Conservation (phyloP, 2,888 invertebrate genomes). For the Trichopria drosophilae region DNA sequence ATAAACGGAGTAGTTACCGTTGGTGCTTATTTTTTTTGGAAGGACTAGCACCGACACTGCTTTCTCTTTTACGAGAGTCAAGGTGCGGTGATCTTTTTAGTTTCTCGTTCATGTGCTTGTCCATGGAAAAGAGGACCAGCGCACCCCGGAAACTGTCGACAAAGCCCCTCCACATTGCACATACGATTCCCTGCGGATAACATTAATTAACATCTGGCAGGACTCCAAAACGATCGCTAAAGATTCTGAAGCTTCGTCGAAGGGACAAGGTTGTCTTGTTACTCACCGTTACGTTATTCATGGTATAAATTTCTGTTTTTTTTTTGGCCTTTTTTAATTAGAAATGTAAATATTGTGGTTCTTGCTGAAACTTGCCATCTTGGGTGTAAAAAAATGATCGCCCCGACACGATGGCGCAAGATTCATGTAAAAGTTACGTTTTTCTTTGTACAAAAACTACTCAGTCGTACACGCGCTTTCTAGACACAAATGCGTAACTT, state of each 20-base stretch:
- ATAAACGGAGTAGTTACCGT: constrained; percentile 59
- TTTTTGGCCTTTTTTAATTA: too few species aligned
- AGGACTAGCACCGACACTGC: constrained; percentile 59
- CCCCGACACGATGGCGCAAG: too few species aligned
- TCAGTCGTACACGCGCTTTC: too few species aligned
- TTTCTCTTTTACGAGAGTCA: constrained; percentile 57
- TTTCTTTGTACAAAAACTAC: too few species aligned
- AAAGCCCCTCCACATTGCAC: constrained; percentile 71
- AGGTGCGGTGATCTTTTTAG: constrained; percentile 64
- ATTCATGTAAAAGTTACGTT: too few species aligned
- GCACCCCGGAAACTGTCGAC: constrained; percentile 80
- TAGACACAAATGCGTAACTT: too few species aligned
- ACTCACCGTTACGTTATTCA: constrained; percentile 38
- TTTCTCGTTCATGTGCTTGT: constrained; percentile 75
- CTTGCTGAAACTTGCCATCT: too few species aligned
- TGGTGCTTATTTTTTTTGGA: constrained; percentile 56
- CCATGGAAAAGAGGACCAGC: constrained; percentile 74
- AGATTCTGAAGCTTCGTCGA: too few species aligned
- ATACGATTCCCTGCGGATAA: constrained; percentile 67
- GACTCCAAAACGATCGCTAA: too few species aligned
- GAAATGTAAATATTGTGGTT: too few species aligned
- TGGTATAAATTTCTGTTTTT: constrained; percentile 20
- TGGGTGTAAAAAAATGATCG: too few species aligned
- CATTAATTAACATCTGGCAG: too few species aligned
- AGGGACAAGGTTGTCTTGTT: constrained; percentile 19